These are phyloP conservation scores for Actinia equina DNA, from an alignment of 64 coral and sea anemone species.

Conservation along the genomic window DNA sequence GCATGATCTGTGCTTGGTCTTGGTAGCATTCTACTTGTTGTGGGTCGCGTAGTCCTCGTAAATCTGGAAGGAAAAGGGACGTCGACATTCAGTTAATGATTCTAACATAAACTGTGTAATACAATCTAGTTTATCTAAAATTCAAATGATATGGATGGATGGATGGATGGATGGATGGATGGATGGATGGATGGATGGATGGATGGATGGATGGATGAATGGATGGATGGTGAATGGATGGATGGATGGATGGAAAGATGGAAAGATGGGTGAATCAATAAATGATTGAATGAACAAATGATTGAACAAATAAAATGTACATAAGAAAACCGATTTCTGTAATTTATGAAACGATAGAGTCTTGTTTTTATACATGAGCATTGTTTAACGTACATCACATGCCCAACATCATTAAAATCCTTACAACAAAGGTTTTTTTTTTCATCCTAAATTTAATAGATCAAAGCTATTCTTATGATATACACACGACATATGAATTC, in stretches of 20 bases:
- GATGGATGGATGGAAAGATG: neutral
- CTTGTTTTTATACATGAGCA: neutral
- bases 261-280: neutral
- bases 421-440: neutral
- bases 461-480: neutral
- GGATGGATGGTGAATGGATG: too few species aligned
- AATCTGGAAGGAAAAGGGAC: conserved; percentile 36
- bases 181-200: too few species aligned
- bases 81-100: neutral
- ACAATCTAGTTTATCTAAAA: too few species aligned
- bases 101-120: too few species aligned
- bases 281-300: neutral
- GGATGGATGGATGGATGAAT: too few species aligned
- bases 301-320: too few species aligned
- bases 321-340: too few species aligned
- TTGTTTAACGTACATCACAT: neutral
- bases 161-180: too few species aligned
- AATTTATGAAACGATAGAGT: too few species aligned
- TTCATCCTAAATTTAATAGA: neutral
- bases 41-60: conserved; percentile 83
- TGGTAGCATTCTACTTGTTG: conserved; percentile 94
- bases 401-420: neutral
- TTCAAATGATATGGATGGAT: too few species aligned
- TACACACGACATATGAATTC: neutral
- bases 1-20: conserved; percentile 98